These are phyloP conservation scores for Apis florea DNA, from an alignment of 1,140 invertebrate species.

Conservation along the genomic window DNA sequence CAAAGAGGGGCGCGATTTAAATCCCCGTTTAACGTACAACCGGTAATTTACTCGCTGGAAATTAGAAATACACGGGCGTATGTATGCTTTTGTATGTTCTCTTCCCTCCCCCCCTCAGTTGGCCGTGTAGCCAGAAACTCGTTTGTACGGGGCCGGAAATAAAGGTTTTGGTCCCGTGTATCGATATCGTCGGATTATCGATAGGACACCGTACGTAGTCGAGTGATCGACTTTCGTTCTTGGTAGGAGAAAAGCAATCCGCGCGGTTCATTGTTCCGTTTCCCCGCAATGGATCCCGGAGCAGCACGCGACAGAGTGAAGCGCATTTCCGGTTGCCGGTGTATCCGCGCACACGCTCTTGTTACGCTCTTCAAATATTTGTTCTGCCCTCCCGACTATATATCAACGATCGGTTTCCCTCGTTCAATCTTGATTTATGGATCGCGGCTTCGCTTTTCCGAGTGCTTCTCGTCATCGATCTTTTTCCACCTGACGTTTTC, in stretches of 20 bases:
- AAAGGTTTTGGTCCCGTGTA: neutral
- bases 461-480: neutral
- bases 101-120: neutral
- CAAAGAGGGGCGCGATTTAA: neutral
- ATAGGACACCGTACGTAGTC: neutral
- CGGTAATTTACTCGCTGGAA: constrained; percentile 11
- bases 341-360: constrained; percentile 55
- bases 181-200: neutral
- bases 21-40: neutral
- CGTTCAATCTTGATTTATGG: constrained; percentile 37
- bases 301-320: constrained; percentile 56
- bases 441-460: neutral
- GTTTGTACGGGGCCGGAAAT: constrained; percentile 2
- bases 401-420: constrained; percentile 17
- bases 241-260: constrained; percentile 43
- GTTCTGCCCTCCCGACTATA: constrained; percentile 17
- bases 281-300: constrained; percentile 54
- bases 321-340: constrained; percentile 61
- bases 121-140: neutral
- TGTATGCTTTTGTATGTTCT: too few relatives aligned
- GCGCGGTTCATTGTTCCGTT: constrained; percentile 58
- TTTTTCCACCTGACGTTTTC: neutral
- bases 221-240: constrained; percentile 44
- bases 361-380: constrained; percentile 66
- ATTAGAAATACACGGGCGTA: neutral